phyloP scores from a whole-genome alignment of 1,140 invertebrate genomes.

The Cydia fagiglandana region DNA sequence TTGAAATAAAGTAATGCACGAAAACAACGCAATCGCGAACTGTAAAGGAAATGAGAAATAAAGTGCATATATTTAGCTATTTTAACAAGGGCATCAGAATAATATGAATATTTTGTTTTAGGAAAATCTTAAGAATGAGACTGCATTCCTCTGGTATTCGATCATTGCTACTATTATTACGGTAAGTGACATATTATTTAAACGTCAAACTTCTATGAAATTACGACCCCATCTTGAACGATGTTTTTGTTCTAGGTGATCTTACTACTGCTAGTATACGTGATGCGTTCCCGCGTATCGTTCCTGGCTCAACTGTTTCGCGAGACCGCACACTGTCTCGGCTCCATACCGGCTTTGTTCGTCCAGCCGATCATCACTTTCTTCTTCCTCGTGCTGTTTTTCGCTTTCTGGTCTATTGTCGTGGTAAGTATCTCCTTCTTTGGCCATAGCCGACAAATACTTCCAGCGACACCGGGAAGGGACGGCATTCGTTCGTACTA shows the following conservation, averaged over 20 bases:
- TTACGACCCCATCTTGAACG: too few relatives aligned
- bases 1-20: too few relatives aligned
- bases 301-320: constrained; percentile 91
- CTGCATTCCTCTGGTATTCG: constrained; percentile 89
- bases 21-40: too few relatives aligned
- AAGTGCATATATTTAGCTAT: too few relatives aligned
- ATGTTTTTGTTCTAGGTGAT: constrained; percentile 82
- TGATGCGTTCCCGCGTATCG: constrained; percentile 88
- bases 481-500: too few relatives aligned
- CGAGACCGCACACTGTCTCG: constrained; percentile 92
- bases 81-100: not conserved
- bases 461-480: too few relatives aligned
- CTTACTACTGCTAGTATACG: constrained; percentile 87
- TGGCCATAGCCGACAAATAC: too few relatives aligned
- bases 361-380: constrained; percentile 94
- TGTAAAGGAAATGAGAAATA: too few relatives aligned
- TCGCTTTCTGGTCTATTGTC: constrained; percentile 91
- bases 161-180: constrained; percentile 94
- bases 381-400: constrained; percentile 87
- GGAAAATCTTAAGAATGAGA: constrained; percentile 92
- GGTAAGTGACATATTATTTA: constrained; percentile 77
- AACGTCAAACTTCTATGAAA: constrained; percentile 21
- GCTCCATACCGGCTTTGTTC: constrained; percentile 90
- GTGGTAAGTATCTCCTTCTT: constrained; percentile 81
- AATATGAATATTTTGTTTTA: constrained; percentile 75